A percentile compares a stretch with the other conserved stretches of the same genome.
Evolutionary conservation across 2,797 vertebrate genomes (phyloP).

Genomic region (Enteromius paludinosus): DNA sequence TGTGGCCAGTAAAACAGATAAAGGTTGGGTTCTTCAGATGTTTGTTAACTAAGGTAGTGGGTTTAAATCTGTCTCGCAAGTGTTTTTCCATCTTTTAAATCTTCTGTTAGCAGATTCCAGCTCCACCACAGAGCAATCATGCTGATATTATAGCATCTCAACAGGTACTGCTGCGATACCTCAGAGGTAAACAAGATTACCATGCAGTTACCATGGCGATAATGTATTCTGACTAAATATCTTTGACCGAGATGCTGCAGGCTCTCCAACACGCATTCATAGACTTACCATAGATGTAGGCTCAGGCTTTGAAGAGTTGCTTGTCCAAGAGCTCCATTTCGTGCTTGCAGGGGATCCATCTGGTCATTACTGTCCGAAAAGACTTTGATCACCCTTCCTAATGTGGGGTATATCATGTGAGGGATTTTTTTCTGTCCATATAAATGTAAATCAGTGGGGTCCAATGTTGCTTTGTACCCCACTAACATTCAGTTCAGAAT

Average conservation of each 20-base stretch:
- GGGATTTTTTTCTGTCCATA: not conserved
- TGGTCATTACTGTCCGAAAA: not conserved
- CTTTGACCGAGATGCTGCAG: slow-evolving; percentile 15
- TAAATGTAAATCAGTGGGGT: not conserved
- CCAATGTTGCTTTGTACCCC: not conserved
- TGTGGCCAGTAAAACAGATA: not conserved
- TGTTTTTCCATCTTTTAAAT: not conserved
- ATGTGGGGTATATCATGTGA: not conserved
- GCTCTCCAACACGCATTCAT: not conserved
- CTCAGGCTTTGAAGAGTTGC: not conserved
- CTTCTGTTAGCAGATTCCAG: not conserved
- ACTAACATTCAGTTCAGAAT: not conserved
- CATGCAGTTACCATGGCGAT: slow-evolving; percentile 40
- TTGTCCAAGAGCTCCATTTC: not conserved
- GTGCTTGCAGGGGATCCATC: not conserved
- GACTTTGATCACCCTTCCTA: not conserved
- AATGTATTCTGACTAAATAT: not conserved
- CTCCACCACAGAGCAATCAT: not conserved
- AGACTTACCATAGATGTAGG: not conserved
- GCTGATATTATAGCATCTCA: slow-evolving; percentile 27
- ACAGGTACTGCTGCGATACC: not conserved
- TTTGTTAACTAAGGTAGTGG: too few species aligned
- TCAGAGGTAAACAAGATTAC: slow-evolving; percentile 21
- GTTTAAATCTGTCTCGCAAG: not conserved
- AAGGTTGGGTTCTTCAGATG: not conserved